Base-by-base conservation (phyloP, 2,113 vertebrate species). In the Brachypodius melanocephalos region DNA sequence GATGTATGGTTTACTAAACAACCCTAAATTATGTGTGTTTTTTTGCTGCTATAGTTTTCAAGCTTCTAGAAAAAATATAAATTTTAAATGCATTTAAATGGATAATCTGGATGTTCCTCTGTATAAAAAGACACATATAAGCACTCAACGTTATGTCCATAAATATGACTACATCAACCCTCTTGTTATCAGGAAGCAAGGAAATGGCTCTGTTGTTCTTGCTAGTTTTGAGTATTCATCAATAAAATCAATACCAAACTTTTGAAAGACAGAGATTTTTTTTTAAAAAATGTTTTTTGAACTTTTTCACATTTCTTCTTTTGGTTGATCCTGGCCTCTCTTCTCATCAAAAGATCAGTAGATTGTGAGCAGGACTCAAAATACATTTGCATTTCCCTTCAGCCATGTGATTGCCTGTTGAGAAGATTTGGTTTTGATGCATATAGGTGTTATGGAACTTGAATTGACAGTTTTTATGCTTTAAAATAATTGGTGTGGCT, bases 81-180 rank as follows among this genome's bases (percentile, higher is more conserved):
- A 89, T 96, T 97, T 94, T 54, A 93, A 93, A 52, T 91, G 25
- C 25, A 65, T 58, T 80, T 68, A 62, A 61, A 34, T 74, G 7
- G 74, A 78, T 84, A 67, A 84, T 89, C 51, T 45, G 68, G 58
- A 28, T 85, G 20, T 76, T 94, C 77, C 72, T 92, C 61, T 85
- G 2, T 45, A 45, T 81, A 67, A 94, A 91, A 95, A 78, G 87
- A 26, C n/a, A 31, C 5, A 51, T 6, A 6, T 43, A 55, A 65
- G 22, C 0, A 1, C 36, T 61, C 25, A 71, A 12, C n/a, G 12
- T 74, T n/a, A 52, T 68, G 74, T 51, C 48, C 10, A 24, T 88
- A 29, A 85, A 57, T 61, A 74, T 40, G 55, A 59, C 55, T 89
- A 2, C 38, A 62, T 90, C 65, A 59, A 32, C n/a, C 10, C 29